Conservation (phyloP, 2,797 vertebrate species). For the Loriculus beryllinus region DNA sequence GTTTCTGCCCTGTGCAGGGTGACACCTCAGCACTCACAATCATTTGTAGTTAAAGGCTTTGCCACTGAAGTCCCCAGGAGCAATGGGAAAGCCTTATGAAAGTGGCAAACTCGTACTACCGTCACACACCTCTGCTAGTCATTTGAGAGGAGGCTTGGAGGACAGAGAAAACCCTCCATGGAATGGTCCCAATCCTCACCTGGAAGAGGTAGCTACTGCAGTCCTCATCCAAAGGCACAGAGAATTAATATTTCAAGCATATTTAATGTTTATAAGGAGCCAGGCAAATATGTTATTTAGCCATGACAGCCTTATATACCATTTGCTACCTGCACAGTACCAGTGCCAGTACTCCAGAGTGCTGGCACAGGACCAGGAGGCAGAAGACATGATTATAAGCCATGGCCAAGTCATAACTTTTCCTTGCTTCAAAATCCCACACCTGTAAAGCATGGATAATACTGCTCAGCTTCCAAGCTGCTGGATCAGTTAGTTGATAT, state of each 20-base stretch:
- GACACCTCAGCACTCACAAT: not conserved
- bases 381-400: not conserved
- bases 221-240: not conserved
- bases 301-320: not conserved
- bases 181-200: not conserved
- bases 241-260: not conserved
- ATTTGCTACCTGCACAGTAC: not conserved
- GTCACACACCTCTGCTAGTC: not conserved
- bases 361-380: not conserved
- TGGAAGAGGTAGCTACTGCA: not conserved
- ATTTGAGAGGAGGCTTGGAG: not conserved
- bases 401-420: not conserved
- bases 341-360: not conserved
- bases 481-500: not conserved
- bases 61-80: not conserved
- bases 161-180: not conserved
- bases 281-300: not conserved
- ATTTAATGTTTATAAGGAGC: not conserved
- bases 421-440: not conserved
- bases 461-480: not conserved
- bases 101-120: not conserved
- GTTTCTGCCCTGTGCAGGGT: not conserved
- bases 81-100: not conserved
- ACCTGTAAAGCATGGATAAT: not conserved
- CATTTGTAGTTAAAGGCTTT: not conserved